phyloP scores from a whole-genome alignment of 2,797 vertebrate genomes.

The Macropus fuliginosus region DNA sequence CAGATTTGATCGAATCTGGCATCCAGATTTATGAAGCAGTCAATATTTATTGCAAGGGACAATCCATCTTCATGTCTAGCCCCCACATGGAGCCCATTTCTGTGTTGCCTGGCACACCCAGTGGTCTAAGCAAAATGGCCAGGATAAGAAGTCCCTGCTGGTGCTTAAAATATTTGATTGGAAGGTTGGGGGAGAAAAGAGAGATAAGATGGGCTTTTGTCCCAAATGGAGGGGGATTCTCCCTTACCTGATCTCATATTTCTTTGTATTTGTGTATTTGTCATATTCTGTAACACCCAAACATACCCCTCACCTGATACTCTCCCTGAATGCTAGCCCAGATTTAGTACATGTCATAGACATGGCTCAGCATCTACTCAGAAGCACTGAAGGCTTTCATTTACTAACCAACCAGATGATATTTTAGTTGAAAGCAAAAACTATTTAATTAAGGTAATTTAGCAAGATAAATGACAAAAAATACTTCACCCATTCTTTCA shows the following conservation, averaged over 20 bases:
- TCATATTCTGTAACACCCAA: neutral
- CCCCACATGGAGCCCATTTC: conserved; percentile 56
- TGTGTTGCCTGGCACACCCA: conserved; percentile 32
- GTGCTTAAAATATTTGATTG: neutral
- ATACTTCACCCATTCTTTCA: neutral
- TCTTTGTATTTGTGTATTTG: neutral
- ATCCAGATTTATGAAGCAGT: conserved; percentile 80
- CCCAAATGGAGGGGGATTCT: neutral
- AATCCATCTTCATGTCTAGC: conserved; percentile 75
- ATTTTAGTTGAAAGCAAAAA: neutral
- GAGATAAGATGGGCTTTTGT: neutral
- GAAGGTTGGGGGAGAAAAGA: neutral
- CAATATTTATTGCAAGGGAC: conserved; percentile 77
- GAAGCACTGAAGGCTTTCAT: neutral
- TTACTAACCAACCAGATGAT: neutral
- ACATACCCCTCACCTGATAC: neutral
- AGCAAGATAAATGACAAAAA: neutral
- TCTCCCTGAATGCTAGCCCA: neutral
- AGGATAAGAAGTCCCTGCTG: neutral
- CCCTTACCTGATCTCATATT: neutral
- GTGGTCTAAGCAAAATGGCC: conserved; percentile 36
- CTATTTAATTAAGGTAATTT: neutral
- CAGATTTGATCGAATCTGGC: conserved; percentile 75
- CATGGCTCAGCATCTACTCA: neutral
- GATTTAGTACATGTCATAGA: neutral